Evolutionary conservation across 2,888 invertebrate species (phyloP).

Genomic region (Tineola bisselliella): DNA sequence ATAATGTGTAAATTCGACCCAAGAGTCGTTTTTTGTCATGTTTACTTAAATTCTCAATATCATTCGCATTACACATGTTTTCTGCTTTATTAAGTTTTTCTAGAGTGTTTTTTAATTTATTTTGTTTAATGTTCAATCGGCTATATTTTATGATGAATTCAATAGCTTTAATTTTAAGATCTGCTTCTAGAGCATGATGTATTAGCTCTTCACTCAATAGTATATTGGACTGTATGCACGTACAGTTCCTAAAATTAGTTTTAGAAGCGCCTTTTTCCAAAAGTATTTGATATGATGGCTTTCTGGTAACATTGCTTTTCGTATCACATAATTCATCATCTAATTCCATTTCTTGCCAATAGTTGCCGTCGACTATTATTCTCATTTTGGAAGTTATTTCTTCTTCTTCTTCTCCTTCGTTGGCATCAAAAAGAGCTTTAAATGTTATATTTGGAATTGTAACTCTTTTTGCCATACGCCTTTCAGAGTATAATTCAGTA

Average conservation of each 20-base stretch:
- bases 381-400: conserved; percentile 39
- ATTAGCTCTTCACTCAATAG: conserved; percentile 47
- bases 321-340: conserved; percentile 28
- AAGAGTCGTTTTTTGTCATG: conserved; percentile 36
- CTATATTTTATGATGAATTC: conserved; percentile 41
- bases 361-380: conserved; percentile 29
- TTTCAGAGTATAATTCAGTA: conserved; percentile 36
- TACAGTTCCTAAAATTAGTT: conserved; percentile 43
- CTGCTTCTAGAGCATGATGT: conserved; percentile 48
- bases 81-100: conserved; percentile 42
- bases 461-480: conserved; percentile 38
- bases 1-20: conserved; percentile 43
- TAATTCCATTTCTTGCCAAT: conserved; percentile 46
- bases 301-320: conserved; percentile 22
- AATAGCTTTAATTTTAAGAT: conserved; percentile 41
- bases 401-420: conserved; percentile 20
- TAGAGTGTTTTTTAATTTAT: conserved; percentile 33
- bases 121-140: conserved; percentile 37
- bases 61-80: conserved; percentile 29
- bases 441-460: conserved; percentile 25
- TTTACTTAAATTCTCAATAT: conserved; percentile 16
- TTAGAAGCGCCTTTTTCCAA: conserved; percentile 43
- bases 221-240: conserved; percentile 46
- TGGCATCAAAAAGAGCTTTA: conserved; percentile 21
- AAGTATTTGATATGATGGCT: conserved; percentile 30